Conservation (phyloP, 2,888 invertebrate species). For the Molorchus minor region DNA sequence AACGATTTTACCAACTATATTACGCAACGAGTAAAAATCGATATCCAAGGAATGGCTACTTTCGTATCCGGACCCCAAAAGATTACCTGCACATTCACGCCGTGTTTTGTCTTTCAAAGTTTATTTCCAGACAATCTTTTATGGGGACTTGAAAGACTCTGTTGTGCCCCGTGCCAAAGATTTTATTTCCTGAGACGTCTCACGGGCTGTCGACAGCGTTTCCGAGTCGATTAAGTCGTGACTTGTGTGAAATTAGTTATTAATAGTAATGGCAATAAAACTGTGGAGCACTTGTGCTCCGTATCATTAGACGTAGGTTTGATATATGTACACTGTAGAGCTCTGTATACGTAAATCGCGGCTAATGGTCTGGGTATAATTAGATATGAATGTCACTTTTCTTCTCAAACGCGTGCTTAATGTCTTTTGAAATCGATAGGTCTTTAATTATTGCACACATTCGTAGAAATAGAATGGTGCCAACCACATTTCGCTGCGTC, state of each 20-base stretch:
- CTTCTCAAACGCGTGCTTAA: neutral
- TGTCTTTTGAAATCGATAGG: too few relatives aligned
- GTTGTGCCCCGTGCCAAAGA: constrained; percentile 28
- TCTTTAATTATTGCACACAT: too few relatives aligned
- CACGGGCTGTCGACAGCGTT: constrained; percentile 30
- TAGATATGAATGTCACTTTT: constrained; percentile 18
- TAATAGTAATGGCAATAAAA: constrained; percentile 40
- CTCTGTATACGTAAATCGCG: constrained; percentile 24
- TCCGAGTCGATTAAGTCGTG: constrained; percentile 29
- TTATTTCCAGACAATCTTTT: too few relatives aligned
- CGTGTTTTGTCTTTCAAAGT: too few relatives aligned
- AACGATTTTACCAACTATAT: too few relatives aligned
- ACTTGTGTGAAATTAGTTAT: constrained; percentile 38
- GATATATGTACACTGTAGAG: constrained; percentile 29
- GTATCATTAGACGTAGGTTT: constrained; percentile 37
- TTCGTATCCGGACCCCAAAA: too few relatives aligned
- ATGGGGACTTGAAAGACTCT: too few relatives aligned
- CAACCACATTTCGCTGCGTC: too few relatives aligned
- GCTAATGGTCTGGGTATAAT: constrained; percentile 35
- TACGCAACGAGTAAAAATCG: too few relatives aligned
- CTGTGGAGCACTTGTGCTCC: constrained; percentile 21
- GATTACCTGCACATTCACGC: too few relatives aligned
- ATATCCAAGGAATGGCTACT: too few relatives aligned
- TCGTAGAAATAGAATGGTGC: too few relatives aligned
- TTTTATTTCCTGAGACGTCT: constrained; percentile 28